Conservation (phyloP, 2,797 vertebrate species). For the Acomys russatus region DNA sequence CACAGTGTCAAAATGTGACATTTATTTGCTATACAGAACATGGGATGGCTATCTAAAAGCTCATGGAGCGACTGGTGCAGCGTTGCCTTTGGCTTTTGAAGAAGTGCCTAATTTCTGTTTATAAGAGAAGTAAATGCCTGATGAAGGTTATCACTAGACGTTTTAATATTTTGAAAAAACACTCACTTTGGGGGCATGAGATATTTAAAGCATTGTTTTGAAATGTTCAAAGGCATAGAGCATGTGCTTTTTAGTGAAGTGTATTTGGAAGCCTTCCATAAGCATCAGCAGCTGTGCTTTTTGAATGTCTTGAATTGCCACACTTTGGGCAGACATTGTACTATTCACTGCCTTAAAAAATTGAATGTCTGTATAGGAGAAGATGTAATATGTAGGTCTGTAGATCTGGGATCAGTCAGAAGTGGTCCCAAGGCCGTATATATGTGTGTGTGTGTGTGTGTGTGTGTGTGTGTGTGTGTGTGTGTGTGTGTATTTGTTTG, state of each 20-base stretch:
- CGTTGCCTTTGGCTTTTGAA: conserved; percentile 64
- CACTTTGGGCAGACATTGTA: conserved; percentile 64
- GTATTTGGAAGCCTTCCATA: conserved; percentile 81
- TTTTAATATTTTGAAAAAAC: conserved; percentile 68
- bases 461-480: not conserved
- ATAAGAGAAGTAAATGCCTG: conserved; percentile 58
- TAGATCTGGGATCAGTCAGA: conserved; percentile 43
- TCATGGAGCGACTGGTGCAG: conserved; percentile 1
- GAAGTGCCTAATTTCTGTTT: conserved; percentile 69
- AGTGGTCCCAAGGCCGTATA: not conserved
- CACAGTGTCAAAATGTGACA: conserved; percentile 76
- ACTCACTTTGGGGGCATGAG: conserved; percentile 66
- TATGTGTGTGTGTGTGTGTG: not conserved
- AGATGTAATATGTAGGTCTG: conserved; percentile 62
- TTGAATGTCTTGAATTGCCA: conserved; percentile 78
- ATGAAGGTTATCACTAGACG: conserved; percentile 48
- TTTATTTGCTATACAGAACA: conserved; percentile 54
- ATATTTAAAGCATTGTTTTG: conserved; percentile 80
- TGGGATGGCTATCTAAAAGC: conserved; percentile 45
- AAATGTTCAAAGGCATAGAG: conserved; percentile 77
- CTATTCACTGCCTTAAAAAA: conserved; percentile 66
- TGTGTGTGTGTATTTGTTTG: not conserved
- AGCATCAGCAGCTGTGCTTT: conserved; percentile 80
- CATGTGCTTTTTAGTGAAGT: conserved; percentile 80
- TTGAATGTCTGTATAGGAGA: conserved; percentile 51